Evolutionary conservation across 30 jellyfish, hydroid and myxozoan genomes (phyloP).

Genomic region (Catostylus mosaicus): DNA sequence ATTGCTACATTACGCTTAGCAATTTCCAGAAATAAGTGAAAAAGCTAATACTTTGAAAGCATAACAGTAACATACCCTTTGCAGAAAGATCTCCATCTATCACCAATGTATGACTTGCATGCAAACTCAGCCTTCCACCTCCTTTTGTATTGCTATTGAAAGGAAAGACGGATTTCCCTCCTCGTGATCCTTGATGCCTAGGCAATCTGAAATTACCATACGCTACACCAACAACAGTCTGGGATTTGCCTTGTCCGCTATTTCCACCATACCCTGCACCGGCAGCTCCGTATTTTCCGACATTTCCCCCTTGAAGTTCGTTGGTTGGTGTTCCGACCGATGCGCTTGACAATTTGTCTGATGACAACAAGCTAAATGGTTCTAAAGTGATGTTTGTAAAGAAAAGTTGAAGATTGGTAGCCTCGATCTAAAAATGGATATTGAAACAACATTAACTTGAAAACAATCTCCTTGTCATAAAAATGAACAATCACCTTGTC

Average conservation of each 20-base stretch:
- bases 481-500: too few relatives aligned
- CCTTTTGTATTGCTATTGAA: constrained; percentile 49
- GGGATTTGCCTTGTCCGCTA: constrained; percentile 67
- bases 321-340: constrained; percentile 31
- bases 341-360: constrained; percentile 45
- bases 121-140: constrained; percentile 57
- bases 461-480: too few relatives aligned
- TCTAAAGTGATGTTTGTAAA: constrained; percentile 59
- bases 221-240: constrained; percentile 56
- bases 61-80: constrained; percentile 33
- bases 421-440: constrained; percentile 39
- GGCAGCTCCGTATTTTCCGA: constrained; percentile 40
- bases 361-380: constrained; percentile 53
- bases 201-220: constrained; percentile 61
- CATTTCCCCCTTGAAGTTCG: background rate
- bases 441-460: background rate
- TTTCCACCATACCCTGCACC: constrained; percentile 75
- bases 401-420: constrained; percentile 47
- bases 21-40: too few relatives aligned
- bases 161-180: constrained; percentile 48
- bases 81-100: constrained; percentile 59
- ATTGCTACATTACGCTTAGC: constrained; percentile 38
- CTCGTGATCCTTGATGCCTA: constrained; percentile 66
- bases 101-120: constrained; percentile 47
- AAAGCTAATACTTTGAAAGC: too few relatives aligned